Conservation (phyloP, 1,140 invertebrate genomes). For the Cydia fagiglandana region DNA sequence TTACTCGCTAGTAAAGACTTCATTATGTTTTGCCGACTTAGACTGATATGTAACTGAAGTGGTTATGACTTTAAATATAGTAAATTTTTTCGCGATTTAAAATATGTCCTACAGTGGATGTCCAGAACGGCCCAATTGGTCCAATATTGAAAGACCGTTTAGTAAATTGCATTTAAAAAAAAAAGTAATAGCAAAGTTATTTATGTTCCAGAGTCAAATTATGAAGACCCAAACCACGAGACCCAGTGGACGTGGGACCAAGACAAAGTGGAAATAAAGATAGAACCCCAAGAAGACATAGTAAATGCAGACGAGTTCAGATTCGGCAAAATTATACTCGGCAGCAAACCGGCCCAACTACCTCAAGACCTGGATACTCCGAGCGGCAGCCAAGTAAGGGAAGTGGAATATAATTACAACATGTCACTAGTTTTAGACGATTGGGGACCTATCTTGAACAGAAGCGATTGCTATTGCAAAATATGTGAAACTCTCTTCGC, state of each 20-base stretch:
- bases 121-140: no score
- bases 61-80: no score
- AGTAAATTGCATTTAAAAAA: no score
- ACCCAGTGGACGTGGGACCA: not conserved
- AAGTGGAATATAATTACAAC: constrained; percentile 6
- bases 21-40: no score
- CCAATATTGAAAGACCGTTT: no score
- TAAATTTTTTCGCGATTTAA: no score
- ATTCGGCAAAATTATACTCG: constrained; percentile 49
- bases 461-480: constrained; percentile 47
- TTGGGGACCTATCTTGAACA: constrained; percentile 41
- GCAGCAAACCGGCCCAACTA: constrained; percentile 44
- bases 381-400: not conserved
- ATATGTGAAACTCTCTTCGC: constrained; percentile 54
- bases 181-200: not conserved
- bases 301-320: not conserved
- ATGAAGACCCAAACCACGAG: not conserved
- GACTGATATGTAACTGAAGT: no score
- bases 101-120: no score
- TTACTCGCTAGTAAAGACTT: no score
- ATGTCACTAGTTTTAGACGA: constrained; percentile 42
- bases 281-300: not conserved
- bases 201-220: constrained; percentile 3
- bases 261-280: not conserved
- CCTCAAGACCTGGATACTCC: not conserved